Evolutionary conservation across 2,113 vertebrate genomes (phyloP), one percentile per base, ranked within the genome.

Genomic region (Ascaphus truei): DNA sequence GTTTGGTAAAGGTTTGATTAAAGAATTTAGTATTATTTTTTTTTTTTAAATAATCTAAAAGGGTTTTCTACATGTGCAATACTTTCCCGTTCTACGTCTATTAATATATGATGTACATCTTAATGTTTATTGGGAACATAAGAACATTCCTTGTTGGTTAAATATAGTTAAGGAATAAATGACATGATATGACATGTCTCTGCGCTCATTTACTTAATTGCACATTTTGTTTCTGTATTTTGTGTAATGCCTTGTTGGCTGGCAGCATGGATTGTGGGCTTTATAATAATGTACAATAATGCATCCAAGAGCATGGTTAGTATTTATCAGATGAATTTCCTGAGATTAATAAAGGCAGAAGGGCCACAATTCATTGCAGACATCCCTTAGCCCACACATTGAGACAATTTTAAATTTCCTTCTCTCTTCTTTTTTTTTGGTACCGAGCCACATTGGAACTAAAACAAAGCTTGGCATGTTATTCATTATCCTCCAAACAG

Each of bases 381-480:
- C 31, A 31, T 39, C 31, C 31, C 26, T 3, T 23, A 51, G 47
- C 33, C 57, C 56, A 61, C 56, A 60, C 67, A 71, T 30, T 39
- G 55, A 69, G 65, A 55, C 59, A 13, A 59, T 36, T 37, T 68
- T 27, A 27, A 48, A 29, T n/a, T n/a, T n/a, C n/a, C n/a, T n/a
- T n/a, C n/a, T n/a, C n/a, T n/a, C n/a, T 39, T 25, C 15, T 30
- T 71, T 69, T 37, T 47, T 16, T 53, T 71, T 61, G 67, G 57
- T 25, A 23, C 9, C 18, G 13, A 52, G 56, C 45, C 56, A 39
- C 55, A n/a, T 48, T 61, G 66, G 57, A 60, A 51, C 9, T 37
- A 71, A 61, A 59, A 71, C 56, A 61, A 71, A 71, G 67, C 67
- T 59, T 71, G 67, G 67, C 67, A 71, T 31, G 43, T 11, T n/a